Evolutionary conservation across 2,888 invertebrate genomes (phyloP), one percentile per base, ranked within the genome.

Genomic region (Lithophane socia): DNA sequence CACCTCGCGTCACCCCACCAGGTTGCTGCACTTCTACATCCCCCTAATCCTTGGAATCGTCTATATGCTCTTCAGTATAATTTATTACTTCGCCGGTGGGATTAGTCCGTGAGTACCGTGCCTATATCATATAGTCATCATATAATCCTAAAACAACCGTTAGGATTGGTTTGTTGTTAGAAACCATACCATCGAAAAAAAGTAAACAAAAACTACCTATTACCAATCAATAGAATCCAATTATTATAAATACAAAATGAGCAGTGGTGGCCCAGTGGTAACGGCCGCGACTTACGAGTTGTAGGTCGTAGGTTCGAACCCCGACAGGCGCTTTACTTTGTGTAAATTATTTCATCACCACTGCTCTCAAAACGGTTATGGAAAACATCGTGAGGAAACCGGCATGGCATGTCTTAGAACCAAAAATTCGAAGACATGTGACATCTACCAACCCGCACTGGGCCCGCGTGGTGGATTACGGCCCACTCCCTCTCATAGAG

Each of bases 31-130:
- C 89, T 97, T 97, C 91, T 97, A 97, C 94, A 97, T 97, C 94
- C 97, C 98, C 1, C 92, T 98, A 61, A 89, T 97, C 16, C 97
- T 98, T 87, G 97, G 97, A 9, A 86, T 97, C 47, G 87, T 97
- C 49, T 99, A 98, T 93, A 94, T 98, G 72, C 87, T 97, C 78
- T 99, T 98, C 92, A 97, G 97, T 71, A 91, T 97, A 44, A 96
- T 98, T 77, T 99, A 98, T 93, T 98, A 97, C 92, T 91, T 95
- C 52, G 97, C 97, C 73, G 98, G 98, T 47, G 98, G 98, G 44
- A 96, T 97, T 13, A 97, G 98, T 91, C 97, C 97, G 97, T 97
- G 92, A 95, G 97, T 80, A 68, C 47, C 21, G 4, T 37, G 54
- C 1, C 13, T 60, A 47, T 4, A 42, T 64, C 10, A 37, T 73